Evolutionary conservation across 2,797 vertebrate species (phyloP).

Genomic region (Apogon talboti): DNA sequence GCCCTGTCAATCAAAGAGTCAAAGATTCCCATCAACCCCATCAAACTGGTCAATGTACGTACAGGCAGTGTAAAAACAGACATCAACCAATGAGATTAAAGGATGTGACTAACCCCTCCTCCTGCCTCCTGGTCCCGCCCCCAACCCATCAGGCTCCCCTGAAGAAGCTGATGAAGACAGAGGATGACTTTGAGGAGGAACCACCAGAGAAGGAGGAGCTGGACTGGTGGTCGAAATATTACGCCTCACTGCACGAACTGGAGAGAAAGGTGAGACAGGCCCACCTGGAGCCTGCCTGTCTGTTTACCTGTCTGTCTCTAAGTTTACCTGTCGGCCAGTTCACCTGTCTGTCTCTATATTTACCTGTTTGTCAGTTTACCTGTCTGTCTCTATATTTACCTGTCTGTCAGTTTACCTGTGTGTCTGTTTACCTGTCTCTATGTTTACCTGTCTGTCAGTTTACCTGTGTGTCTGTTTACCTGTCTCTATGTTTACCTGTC

Average conservation of each 20-base stretch:
- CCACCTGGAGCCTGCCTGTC: too few relatives aligned
- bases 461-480: background rate
- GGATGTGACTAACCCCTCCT: background rate
- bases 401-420: too few relatives aligned
- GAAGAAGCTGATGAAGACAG: slow-evolving; percentile 78
- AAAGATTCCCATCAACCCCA: slow-evolving; percentile 81
- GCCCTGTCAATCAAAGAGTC: slow-evolving; percentile 74
- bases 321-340: too few relatives aligned
- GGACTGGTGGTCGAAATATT: slow-evolving; percentile 98
- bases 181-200: too few relatives aligned
- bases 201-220: slow-evolving; percentile 76
- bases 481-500: background rate
- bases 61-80: background rate
- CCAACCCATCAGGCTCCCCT: slow-evolving; percentile 78
- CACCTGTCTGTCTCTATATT: too few relatives aligned
- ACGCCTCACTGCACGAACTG: slow-evolving; percentile 88
- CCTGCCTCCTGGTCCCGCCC: background rate
- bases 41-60: slow-evolving; percentile 77
- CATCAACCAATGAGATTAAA: background rate
- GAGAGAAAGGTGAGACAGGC: slow-evolving; percentile 78
- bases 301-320: too few relatives aligned
- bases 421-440: too few relatives aligned
- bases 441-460: background rate
- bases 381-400: background rate
- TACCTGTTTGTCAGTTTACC: background rate